Evolutionary conservation across 1,140 invertebrate genomes (phyloP), one percentile per base, ranked within the genome.

Genomic region (Paralvinella palmiformis): DNA sequence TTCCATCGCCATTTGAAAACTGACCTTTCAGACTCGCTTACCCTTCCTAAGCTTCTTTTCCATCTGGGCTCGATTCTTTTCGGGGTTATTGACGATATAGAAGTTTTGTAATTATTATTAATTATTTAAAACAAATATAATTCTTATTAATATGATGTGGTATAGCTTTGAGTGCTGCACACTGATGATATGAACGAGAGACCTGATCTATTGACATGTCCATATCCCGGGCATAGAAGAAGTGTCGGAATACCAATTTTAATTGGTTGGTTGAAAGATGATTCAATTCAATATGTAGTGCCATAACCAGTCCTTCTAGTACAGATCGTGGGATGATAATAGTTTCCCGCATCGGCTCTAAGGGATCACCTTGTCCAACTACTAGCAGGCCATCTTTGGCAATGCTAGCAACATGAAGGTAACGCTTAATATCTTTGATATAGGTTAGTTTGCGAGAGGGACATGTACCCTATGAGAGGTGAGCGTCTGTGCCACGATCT

Each of bases 301-400:
- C 67, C 20, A 58, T 65, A 3, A 69, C 20, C 17, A 71, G 33
- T 7, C 65, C 69, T 56, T 67, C 59, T 15, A 71, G 50, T 13
- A 71, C 65, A 3, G 20, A 44, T 24, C 64, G 36, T 6, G 68
- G 64, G 2, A 71, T 64, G 17, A 66, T 48, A 35, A 68, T 71
- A 1, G 27, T 13, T 35, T 68, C 67, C 3, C 29, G 22, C 1
- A 33, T 3, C 0, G 48, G 15, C 10, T 10, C 1, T 0, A 66
- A 32, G 20, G 59, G 65, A 3, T 61, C 45, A 45, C 55, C 29
- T 24, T 52, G 17, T 37, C 27, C 27, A 36, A 66, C 67, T n/a
- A 67, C 64, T 17, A 72, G 37, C 3, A 72, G 22, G 50, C 64
- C 64, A 62, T 70, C 71, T 53, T 66, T 68, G 31, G 67, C 36